phyloP scores from a whole-genome alignment of 2,113 vertebrate species.

The Semicossyphus pulcher region DNA sequence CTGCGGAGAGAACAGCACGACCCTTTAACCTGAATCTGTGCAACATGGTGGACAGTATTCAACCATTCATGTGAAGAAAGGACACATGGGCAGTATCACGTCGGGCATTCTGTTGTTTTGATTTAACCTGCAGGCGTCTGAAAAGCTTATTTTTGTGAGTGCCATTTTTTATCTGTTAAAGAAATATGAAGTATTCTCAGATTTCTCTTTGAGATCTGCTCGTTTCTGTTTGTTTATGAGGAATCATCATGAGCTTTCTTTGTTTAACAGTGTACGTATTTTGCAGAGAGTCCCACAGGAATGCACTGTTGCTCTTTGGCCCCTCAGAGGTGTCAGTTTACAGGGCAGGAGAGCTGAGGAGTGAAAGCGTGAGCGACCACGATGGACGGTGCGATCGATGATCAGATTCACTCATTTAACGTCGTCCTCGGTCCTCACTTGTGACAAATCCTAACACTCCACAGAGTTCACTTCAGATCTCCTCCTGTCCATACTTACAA shows the following conservation, averaged over 20 bases:
- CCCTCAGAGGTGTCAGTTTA: constrained; percentile 52
- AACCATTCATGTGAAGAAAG: constrained; percentile 27
- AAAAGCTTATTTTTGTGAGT: constrained; percentile 1
- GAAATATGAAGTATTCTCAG: constrained; percentile 3
- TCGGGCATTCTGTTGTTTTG: constrained; percentile 3
- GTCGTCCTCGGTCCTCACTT: constrained; percentile 43
- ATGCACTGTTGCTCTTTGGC: constrained; percentile 18
- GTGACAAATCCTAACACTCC: constrained; percentile 10
- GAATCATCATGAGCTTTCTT: background rate
- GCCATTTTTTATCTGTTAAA: constrained; percentile 26
- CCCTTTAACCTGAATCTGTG: constrained; percentile 81
- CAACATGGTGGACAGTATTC: constrained; percentile 34
- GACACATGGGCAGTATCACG: background rate
- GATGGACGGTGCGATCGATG: constrained; percentile 23
- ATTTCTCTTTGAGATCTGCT: background rate
- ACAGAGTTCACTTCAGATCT: constrained; percentile 19
- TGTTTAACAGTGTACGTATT: constrained; percentile 6
- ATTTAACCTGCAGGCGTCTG: background rate
- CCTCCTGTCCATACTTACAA: constrained; percentile 37
- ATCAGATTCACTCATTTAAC: constrained; percentile 11
- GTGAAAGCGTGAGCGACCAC: constrained; percentile 15
- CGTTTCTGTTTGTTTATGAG: background rate
- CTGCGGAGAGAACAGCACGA: constrained; percentile 64
- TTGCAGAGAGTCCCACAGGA: background rate
- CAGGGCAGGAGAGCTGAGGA: constrained; percentile 42